Base-by-base conservation (phyloP, 1,140 invertebrate genomes). In the Wiebesia pumilae region DNA sequence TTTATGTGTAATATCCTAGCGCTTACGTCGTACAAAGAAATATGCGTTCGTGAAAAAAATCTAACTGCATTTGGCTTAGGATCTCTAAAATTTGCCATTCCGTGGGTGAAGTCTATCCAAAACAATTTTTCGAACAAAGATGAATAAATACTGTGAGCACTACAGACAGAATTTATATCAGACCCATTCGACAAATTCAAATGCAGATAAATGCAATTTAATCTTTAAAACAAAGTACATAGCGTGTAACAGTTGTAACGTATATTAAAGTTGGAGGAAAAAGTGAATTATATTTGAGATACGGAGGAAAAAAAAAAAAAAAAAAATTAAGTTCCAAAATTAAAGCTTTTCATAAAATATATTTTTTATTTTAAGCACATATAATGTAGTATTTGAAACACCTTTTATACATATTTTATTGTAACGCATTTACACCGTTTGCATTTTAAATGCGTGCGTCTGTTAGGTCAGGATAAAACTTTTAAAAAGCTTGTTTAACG, bases 291-390 rank as follows among this genome's bases (percentile, higher is more conserved):
- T 69, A 67, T 27, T 67, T 67, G n/a, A 67, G 4, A 21, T 67
- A n/a, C 7, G 21, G n/a, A 30, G n/a, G n/a, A 12, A 67, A 73
- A 38, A 38, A 73, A 38, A 47, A 77, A 51, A 78, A 3, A 51
- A 78, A 0, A 51, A 33, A 51, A 21, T 30, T 47, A 71, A 24
- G 40, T 35, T 71, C 19, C 0, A 47, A 6, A 81, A 43, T 30
- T 24, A 69, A 30, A 38, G 43, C 16, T 71, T 54, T 47, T 82
- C 65, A 24, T 73, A 35, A 73, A 82, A 35, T 73, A 73, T 19
- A 51, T 73, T 82, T 82, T 73, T 82, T 35, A 51, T 43, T 75
- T 75, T 82, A 82, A 82, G 67, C 73, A 82, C 67, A 73, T 71
- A n/a, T 71, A 54, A 73, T 73, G 43, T 33, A 40, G 67, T 54